Evolutionary conservation across 2,113 vertebrate species (phyloP), one percentile per base, ranked within the genome.

Genomic region (Mellivora capensis): DNA sequence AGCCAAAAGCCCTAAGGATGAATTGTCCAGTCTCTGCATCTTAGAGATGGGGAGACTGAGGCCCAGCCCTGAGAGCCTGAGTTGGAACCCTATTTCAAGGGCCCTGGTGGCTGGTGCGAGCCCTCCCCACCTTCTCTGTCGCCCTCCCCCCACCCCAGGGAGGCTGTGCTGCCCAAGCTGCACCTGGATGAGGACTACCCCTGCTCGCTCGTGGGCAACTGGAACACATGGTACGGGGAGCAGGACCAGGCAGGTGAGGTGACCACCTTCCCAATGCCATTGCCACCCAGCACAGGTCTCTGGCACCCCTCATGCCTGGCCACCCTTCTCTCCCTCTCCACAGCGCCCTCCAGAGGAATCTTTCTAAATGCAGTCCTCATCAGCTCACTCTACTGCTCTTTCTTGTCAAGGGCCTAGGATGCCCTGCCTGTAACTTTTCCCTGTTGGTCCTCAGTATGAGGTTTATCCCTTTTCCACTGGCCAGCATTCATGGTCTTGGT

Each of bases 181-280:
- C 99, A 99, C 93, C 97, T 92, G 0, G 99, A 99, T 37, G 90
- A 98, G 0, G 99, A 99, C 94, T 99, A 99, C 82, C 99, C 99
- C 1, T 99, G 99, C 86, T 99, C 99, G 34, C 98, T 99, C 23
- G 99, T 99, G 44, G 99, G 99, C 47, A 99, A 99, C 98, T 99
- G 99, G 99, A 99, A 99, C 87, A 99, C 99, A 0, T 99, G 99
- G 99, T 99, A 99, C 0, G 99, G 99, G 47, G 99, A 99, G 49
- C 99, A 99, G 98, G 99, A 99, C 98, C 99, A 99, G 98, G 99
- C 99, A 95, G 99, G 99, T 99, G 97, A 98, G 98, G 29, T 15
- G 34, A 69, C 23, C 44, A 15, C 29, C 0, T 85, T n/a, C 17
- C 54, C 23, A 31, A 57, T 1, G 2, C 83, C 59, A 54, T 59